Conservation (phyloP, 92 coral and sea anemone species). For the Phenganax marumi region DNA sequence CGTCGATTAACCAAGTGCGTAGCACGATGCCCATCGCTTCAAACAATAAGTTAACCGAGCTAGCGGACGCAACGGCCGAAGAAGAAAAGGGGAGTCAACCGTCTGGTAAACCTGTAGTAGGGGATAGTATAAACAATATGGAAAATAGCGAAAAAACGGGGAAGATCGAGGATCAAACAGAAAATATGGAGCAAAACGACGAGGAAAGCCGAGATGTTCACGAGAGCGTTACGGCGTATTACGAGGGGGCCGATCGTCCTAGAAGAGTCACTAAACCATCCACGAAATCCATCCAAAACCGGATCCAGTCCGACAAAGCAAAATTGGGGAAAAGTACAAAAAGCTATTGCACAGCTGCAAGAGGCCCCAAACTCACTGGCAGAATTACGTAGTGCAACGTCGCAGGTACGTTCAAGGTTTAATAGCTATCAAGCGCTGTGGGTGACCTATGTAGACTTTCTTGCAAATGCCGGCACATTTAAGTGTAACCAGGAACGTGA, state of each 20-base stretch:
- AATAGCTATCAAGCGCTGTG: not conserved
- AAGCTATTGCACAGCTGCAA: not conserved
- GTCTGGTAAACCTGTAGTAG: too few relatives aligned
- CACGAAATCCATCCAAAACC: not conserved
- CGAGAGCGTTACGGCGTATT: not conserved
- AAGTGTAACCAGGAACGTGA: not conserved
- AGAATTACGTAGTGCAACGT: not conserved
- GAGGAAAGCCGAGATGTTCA: too few relatives aligned
- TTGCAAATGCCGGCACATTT: not conserved
- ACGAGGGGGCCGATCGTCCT: slow-evolving; percentile 1
- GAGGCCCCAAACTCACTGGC: slow-evolving; percentile 4
- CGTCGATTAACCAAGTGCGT: too few relatives aligned
- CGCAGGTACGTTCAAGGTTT: slow-evolving; percentile 11
- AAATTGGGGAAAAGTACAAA: not conserved
- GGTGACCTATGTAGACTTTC: slow-evolving; percentile 1
- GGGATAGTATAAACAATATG: too few relatives aligned
- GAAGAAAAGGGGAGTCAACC: too few relatives aligned
- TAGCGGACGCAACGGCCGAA: too few relatives aligned
- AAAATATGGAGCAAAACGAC: too few relatives aligned
- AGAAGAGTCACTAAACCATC: not conserved
- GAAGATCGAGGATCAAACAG: too few relatives aligned
- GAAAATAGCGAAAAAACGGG: too few relatives aligned
- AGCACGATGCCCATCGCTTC: too few relatives aligned
- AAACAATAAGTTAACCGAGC: too few relatives aligned
- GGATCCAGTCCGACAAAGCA: not conserved